Evolutionary conservation across 2,888 invertebrate genomes (phyloP), one percentile per base, ranked within the genome.

Genomic region (Watsonalla binaria): DNA sequence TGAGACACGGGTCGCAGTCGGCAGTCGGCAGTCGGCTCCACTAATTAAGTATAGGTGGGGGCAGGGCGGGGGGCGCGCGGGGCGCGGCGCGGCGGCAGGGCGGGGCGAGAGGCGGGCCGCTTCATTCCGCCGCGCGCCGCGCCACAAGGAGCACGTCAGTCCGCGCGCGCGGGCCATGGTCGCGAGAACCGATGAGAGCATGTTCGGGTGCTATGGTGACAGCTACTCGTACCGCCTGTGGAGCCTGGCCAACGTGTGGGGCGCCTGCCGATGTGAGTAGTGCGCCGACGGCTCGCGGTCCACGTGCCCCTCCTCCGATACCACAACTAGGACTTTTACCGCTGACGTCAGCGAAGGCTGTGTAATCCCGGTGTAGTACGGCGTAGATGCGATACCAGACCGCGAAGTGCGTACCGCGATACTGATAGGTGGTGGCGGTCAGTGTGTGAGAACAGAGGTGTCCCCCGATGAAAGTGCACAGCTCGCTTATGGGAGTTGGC

Each of bases 101-200:
- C 70, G 68, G 74, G 73, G 71, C 77, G 73, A 66, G 76, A 80
- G 82, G 80, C 82, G 80, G 76, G 76, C 79, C 61, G 72, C 73
- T 61, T 83, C 90, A 88, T 82, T 86, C 86, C 85, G 85, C 90
- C 86, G 87, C 90, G 91, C 88, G 85, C 84, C 88, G 86, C 85
- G 84, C 79, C 74, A 72, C 79, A 62, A 68, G 70, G 64, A 76
- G 77, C 84, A 85, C 88, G 86, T 80, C 66, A 60, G 78, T 75
- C 82, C 82, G 83, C 84, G 86, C 88, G 90, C 87, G 91, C 93
- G 94, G 94, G 94, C 93, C 93, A 94, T 94, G 93, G 95, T 95
- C 94, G 95, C 95, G 93, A 94, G 94, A 93, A 94, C 93, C 91
- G 92, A 93, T 92, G 94, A 92, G 92, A 94, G 92, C 92, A 94